Evolutionary conservation across 2,888 invertebrate genomes (phyloP), one percentile per base, ranked within the genome.

Genomic region (Vannuccia rotundouncinata): DNA sequence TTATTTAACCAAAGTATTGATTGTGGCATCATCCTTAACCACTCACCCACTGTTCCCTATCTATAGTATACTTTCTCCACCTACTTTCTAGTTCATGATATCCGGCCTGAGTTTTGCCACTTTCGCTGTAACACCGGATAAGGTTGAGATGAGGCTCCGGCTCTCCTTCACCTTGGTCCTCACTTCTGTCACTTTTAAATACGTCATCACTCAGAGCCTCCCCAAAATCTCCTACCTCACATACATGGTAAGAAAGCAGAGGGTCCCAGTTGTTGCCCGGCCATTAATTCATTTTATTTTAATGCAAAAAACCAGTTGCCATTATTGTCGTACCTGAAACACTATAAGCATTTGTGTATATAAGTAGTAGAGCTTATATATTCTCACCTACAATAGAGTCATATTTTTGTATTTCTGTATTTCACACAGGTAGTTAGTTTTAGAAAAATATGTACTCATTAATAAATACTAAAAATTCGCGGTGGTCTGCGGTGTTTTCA

Each of bases 181-280:
- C 31, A 87, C 87, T 0, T 85, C 85, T 0, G 86, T 87, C 31
- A 85, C 87, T 22, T 87, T 87, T 84, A 86, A 86, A 82, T 86
- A 86, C 84, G 86, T 86, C n/a, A 85, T 86, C 31, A 86, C 85
- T 80, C 86, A 87, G 79, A 84, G 85, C 81, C 84, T 87, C 77
- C 87, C 87, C n/a, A 86, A 86, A 82, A 87, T 87, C 59, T 85
- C 87, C 13, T 87, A 87, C 82, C 83, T 86, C 1, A 86, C 86
- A 22, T 85, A 86, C 81, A 83, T 86, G 84, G 86, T 86, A 82
- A 82, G 86, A 82, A 29, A 79, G 28, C 25, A 78, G n/a, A 22
- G n/a, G n/a, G 59, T 17, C 27, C n/a, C 22, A 22, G n/a, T 29
- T 27, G 13, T 10, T 31, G 10, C 77, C n/a, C n/a, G 29, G n/a